These are phyloP conservation scores for Eulithis testata DNA, from an alignment of 2,888 invertebrate species.

Conservation along the genomic window DNA sequence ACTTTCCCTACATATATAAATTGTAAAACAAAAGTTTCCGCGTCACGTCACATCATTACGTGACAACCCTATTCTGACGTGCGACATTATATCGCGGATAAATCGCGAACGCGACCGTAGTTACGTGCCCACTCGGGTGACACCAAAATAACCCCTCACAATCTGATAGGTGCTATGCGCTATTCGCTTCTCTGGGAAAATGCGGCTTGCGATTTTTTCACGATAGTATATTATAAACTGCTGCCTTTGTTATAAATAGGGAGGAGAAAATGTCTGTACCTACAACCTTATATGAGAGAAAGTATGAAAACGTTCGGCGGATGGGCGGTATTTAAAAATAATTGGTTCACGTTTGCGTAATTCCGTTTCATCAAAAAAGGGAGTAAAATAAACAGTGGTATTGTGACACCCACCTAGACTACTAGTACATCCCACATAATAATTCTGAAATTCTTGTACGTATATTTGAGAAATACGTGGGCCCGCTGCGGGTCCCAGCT, in stretches of 20 bases:
- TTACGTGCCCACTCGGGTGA: slow-evolving; percentile 40
- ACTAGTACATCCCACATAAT: slow-evolving; percentile 27
- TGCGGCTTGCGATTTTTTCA: slow-evolving; percentile 36
- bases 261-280: slow-evolving; percentile 7
- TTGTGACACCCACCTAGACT: slow-evolving; percentile 34
- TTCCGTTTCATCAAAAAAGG: slow-evolving; percentile 7
- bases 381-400: slow-evolving; percentile 24
- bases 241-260: slow-evolving; percentile 30
- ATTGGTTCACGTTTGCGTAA: slow-evolving; percentile 1
- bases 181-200: slow-evolving; percentile 43
- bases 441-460: slow-evolving; percentile 37
- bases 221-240: slow-evolving; percentile 22
- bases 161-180: slow-evolving; percentile 45
- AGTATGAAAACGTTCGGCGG: background rate
- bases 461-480: slow-evolving; percentile 47
- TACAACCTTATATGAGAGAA: background rate
- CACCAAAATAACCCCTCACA: slow-evolving; percentile 50
- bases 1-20: background rate
- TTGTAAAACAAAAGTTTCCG: slow-evolving; percentile 6
- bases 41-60: slow-evolving; percentile 19
- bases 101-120: slow-evolving; percentile 25
- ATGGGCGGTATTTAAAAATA: background rate
- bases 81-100: slow-evolving; percentile 27
- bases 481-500: slow-evolving; percentile 30
- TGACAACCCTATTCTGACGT: slow-evolving; percentile 30